A percentile compares a stretch with the other conserved stretches of the same genome.
These are phyloP conservation scores for Euwallacea fornicatus DNA, from an alignment of 1,140 invertebrate genomes.

Conservation along the genomic window DNA sequence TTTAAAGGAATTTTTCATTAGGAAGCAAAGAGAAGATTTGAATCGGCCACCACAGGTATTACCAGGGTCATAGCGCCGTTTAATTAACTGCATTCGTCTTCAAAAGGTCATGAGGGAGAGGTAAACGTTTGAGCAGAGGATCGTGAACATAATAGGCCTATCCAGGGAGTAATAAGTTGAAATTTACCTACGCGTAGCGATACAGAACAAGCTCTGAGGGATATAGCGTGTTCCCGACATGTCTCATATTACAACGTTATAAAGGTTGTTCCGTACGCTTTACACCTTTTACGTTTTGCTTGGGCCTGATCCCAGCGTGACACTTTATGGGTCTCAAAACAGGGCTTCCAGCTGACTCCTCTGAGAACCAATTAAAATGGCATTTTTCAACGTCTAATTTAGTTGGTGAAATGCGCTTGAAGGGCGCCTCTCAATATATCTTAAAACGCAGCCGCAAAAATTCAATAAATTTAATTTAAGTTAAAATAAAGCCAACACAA, in stretches of 20 bases:
- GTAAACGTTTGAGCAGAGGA: neutral
- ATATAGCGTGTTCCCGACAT: slow-evolving; percentile 36
- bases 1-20: too few species aligned
- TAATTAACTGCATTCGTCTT: neutral
- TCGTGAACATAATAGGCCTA: slow-evolving; percentile 18
- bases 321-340: slow-evolving; percentile 23
- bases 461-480: slow-evolving; percentile 48
- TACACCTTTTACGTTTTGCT: slow-evolving; percentile 25
- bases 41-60: neutral
- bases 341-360: neutral
- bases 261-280: slow-evolving; percentile 29
- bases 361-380: neutral
- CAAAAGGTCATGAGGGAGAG: neutral
- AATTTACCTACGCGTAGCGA: slow-evolving; percentile 18
- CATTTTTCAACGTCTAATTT: slow-evolving; percentile 6
- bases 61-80: neutral
- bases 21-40: neutral
- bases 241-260: slow-evolving; percentile 38
- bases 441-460: slow-evolving; percentile 39
- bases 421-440: slow-evolving; percentile 21
- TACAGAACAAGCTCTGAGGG: slow-evolving; percentile 32
- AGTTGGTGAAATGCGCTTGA: neutral
- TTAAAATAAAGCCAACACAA: slow-evolving; percentile 47
- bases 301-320: slow-evolving; percentile 20
- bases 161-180: slow-evolving; percentile 25